These are phyloP conservation scores for Amitus sp. DNA, from an alignment of 2,888 invertebrate species.

Conservation along the genomic window DNA sequence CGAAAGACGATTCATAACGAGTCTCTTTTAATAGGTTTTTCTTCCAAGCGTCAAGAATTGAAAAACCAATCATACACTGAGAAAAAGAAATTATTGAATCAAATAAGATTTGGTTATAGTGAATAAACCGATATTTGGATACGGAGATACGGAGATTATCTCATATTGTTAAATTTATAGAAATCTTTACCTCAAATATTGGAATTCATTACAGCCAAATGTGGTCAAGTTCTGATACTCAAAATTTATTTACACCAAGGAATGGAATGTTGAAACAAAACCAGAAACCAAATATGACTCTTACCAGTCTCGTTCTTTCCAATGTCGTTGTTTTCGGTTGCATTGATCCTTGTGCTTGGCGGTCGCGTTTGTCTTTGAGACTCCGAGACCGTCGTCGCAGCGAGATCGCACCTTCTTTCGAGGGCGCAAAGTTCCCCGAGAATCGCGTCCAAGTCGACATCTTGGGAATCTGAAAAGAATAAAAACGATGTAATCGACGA, in stretches of 20 bases:
- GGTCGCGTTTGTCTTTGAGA: constrained; percentile 58
- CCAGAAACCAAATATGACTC: no score
- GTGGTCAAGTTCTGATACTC: no score
- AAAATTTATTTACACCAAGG: no score
- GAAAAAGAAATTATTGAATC: no score
- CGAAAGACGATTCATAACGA: neutral
- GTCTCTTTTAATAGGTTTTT: neutral
- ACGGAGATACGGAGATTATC: no score
- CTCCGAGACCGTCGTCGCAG: constrained; percentile 58
- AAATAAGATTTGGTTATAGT: no score
- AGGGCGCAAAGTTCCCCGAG: constrained; percentile 94
- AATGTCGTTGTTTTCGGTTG: constrained; percentile 57
- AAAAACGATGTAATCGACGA: constrained; percentile 2
- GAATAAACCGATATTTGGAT: no score
- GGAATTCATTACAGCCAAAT: no score
- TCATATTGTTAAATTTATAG: no score
- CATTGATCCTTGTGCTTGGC: constrained; percentile 55
- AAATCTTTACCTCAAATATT: no score
- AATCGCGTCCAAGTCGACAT: constrained; percentile 96
- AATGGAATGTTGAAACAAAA: no score
- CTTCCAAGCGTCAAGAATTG: constrained; percentile 22
- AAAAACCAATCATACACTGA: no score
- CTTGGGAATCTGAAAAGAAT: constrained; percentile 80
- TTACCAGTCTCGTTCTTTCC: constrained; percentile 48
- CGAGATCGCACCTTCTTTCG: constrained; percentile 73